Evolutionary conservation across 2,113 vertebrate species (phyloP).

Genomic region (Erpornis zantholeuca): DNA sequence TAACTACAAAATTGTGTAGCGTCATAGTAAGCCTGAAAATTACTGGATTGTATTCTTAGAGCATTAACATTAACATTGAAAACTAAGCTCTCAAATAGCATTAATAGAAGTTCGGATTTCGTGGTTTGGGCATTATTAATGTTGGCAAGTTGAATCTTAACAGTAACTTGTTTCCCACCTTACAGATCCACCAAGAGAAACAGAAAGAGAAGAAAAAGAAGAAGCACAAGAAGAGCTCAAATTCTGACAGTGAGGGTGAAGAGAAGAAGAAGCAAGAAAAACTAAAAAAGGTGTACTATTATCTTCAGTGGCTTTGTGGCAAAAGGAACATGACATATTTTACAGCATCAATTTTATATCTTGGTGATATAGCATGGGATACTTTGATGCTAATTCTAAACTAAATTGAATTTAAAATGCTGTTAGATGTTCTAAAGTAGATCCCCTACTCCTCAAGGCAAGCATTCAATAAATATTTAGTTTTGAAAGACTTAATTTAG

Average conservation of each 20-base stretch:
- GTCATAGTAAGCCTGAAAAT: background rate
- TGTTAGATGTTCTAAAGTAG: background rate
- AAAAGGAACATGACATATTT: background rate
- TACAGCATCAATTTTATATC: background rate
- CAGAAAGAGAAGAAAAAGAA: slow-evolving; percentile 93
- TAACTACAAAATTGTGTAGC: background rate
- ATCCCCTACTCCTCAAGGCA: background rate
- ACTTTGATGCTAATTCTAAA: background rate
- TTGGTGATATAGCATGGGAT: background rate
- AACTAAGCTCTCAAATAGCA: background rate
- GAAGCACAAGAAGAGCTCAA: slow-evolving; percentile 84
- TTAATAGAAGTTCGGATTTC: background rate
- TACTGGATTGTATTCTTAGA: background rate
- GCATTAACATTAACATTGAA: background rate
- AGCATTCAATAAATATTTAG: background rate
- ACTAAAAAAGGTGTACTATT: slow-evolving; percentile 84
- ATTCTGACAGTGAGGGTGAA: slow-evolving; percentile 87
- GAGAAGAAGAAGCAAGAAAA: slow-evolving; percentile 93
- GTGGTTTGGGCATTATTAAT: background rate
- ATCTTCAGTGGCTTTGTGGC: background rate
- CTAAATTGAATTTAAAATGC: background rate
- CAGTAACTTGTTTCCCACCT: background rate
- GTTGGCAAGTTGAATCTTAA: background rate
- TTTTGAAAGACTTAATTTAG: background rate
- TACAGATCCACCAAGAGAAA: slow-evolving; percentile 93